Base-by-base conservation (phyloP, 2,888 invertebrate genomes). In the Liposcelis brunnea region DNA sequence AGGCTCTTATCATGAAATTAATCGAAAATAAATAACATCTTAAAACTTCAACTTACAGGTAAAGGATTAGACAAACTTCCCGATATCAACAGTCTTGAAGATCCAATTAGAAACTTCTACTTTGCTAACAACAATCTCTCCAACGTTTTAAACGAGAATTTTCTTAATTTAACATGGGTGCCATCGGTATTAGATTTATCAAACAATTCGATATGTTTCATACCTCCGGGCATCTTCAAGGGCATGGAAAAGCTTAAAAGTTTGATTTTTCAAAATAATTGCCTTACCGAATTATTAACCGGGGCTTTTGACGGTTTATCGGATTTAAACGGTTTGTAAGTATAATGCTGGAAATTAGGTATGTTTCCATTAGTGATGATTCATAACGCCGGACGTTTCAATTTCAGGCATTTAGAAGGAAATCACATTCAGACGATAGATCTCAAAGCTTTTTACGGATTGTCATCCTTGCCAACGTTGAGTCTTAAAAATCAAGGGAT, bases 281-380 rank as follows among this genome's bases (percentile, higher is more conserved):
- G 52, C 2, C 57, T 66, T 11, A 49, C 48, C 1, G 35, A 47
- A 2, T 50, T 66, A 14, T 49, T 49, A 40, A 56, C 56, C 43
- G 51, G 55, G 35, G 54, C 56, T 7, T 60, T 61, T 48, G 51
- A 53, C 16, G 59, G 60, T 11, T 52, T 61, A 16, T 49, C 55
- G 21, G 55, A 52, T 45, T 47, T 61, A 12, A 54, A 55, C 11
- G 59, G 59, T 21, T 50, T 66, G 66, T 66, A 55, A 59, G 64
- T 61, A 54, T 43, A 19, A 44, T 33, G 16, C 7, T 10, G 35
- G 16, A 32, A 32, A 11, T 32, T 10, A 32, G 6, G 35, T 35
- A 35, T 16, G 16, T 35, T 35, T 35, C 10, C 10, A 7, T 35
- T 35, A 6, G 5, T 7, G 14, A n/a, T n/a, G 35, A 35, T 15